These are phyloP conservation scores for Mythimna lalbum DNA, from an alignment of 2,888 invertebrate species.

Conservation along the genomic window DNA sequence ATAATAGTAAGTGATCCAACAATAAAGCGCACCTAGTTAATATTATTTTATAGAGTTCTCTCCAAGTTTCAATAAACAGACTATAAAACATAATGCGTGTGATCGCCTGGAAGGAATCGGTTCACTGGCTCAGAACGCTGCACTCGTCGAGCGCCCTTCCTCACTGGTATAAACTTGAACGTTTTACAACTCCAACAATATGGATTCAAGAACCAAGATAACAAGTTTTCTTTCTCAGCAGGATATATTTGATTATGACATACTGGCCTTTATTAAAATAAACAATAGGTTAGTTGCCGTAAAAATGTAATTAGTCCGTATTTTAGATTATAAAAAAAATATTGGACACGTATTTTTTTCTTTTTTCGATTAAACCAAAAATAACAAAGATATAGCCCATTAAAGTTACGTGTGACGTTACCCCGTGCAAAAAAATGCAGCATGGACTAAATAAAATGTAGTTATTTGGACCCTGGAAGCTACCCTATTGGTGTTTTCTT, in stretches of 20 bases:
- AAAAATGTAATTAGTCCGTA: no score
- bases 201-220: slow-evolving; percentile 5
- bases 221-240: not conserved
- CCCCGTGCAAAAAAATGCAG: no score
- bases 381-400: no score
- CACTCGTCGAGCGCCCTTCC: not conserved
- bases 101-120: slow-evolving; percentile 46
- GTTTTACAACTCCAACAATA: slow-evolving; percentile 11
- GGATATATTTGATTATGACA: not conserved
- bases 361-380: no score
- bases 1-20: not conserved
- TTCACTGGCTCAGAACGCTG: slow-evolving; percentile 45
- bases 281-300: no score
- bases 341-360: no score
- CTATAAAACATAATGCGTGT: slow-evolving; percentile 33
- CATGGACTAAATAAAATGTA: no score
- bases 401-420: no score
- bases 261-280: not conserved
- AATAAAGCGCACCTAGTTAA: not conserved
- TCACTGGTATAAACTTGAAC: slow-evolving; percentile 7
- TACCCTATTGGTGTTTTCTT: no score
- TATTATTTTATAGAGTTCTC: not conserved
- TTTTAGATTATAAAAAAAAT: no score
- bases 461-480: no score
- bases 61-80: slow-evolving; percentile 3